Evolutionary conservation across 2,888 invertebrate genomes (phyloP).

Genomic region (Lepidonotus clava): DNA sequence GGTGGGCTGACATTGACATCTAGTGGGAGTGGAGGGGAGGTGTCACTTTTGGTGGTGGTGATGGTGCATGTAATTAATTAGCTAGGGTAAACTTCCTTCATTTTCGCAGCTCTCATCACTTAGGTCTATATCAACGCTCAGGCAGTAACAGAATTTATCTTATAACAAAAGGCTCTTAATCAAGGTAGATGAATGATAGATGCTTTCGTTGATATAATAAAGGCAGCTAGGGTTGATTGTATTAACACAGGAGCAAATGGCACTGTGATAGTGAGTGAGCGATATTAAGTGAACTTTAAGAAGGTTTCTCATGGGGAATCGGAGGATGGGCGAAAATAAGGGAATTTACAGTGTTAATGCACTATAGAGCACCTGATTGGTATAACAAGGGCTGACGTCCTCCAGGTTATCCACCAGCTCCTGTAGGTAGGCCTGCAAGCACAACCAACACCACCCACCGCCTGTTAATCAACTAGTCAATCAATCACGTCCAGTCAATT

Average conservation of each 20-base stretch:
- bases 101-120: too few relatives aligned
- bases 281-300: background rate
- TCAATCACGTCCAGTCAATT: too few relatives aligned
- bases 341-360: constrained; percentile 22
- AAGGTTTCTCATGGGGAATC: background rate
- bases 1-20: background rate
- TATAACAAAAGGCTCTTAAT: too few relatives aligned
- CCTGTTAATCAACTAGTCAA: constrained; percentile 18
- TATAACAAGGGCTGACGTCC: constrained; percentile 44
- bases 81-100: background rate
- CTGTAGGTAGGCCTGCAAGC: constrained; percentile 44
- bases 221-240: too few relatives aligned
- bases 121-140: too few relatives aligned
- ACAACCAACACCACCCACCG: constrained; percentile 16
- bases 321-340: constrained; percentile 37
- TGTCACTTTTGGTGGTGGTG: background rate
- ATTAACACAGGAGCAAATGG: constrained; percentile 5
- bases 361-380: constrained; percentile 50
- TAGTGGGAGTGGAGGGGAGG: constrained; percentile 1
- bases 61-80: background rate
- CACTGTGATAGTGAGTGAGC: background rate
- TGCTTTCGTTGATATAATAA: too few relatives aligned
- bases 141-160: too few relatives aligned
- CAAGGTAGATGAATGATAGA: too few relatives aligned
- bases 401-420: constrained; percentile 47